Percentiles rank a stretch among this genome's conserved stretches.
These are phyloP conservation scores for Mamestra configurata DNA, from an alignment of 1,140 invertebrate species.

Conservation along the genomic window DNA sequence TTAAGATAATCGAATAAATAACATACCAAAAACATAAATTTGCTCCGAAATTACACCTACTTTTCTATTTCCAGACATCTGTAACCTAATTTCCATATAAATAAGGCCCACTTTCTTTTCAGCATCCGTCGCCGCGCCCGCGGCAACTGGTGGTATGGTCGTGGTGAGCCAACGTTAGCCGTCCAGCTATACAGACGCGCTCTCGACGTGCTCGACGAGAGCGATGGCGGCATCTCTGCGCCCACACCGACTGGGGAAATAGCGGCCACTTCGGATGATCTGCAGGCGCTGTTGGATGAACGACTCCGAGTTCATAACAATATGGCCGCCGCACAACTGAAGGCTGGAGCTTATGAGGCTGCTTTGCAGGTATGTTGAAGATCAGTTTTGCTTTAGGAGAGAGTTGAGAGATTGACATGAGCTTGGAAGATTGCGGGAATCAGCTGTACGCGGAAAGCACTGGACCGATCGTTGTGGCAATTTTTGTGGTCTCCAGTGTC, in stretches of 20 bases:
- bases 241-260: conserved; percentile 74
- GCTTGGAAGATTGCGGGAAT: too few relatives aligned
- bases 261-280: conserved; percentile 63
- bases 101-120: conserved; percentile 25
- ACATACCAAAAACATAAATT: background rate
- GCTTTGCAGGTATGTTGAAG: conserved; percentile 88
- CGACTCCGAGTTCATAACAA: conserved; percentile 96
- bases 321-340: conserved; percentile 96
- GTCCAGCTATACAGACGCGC: conserved; percentile 95
- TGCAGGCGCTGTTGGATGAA: conserved; percentile 91
- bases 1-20: too few relatives aligned
- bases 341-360: conserved; percentile 94
- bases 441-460: too few relatives aligned
- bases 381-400: too few relatives aligned
- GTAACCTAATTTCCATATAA: background rate
- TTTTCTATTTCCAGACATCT: background rate
- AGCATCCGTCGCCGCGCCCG: conserved; percentile 94
- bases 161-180: conserved; percentile 93
- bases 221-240: conserved; percentile 88
- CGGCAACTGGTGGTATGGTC: conserved; percentile 96
- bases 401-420: too few relatives aligned
- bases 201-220: conserved; percentile 93
- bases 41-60: background rate
- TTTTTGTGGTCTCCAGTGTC: too few relatives aligned
- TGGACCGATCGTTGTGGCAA: too few relatives aligned